These are phyloP conservation scores for Kuschelorhynchus macadamiae DNA, from an alignment of 2,888 invertebrate species.

Conservation along the genomic window DNA sequence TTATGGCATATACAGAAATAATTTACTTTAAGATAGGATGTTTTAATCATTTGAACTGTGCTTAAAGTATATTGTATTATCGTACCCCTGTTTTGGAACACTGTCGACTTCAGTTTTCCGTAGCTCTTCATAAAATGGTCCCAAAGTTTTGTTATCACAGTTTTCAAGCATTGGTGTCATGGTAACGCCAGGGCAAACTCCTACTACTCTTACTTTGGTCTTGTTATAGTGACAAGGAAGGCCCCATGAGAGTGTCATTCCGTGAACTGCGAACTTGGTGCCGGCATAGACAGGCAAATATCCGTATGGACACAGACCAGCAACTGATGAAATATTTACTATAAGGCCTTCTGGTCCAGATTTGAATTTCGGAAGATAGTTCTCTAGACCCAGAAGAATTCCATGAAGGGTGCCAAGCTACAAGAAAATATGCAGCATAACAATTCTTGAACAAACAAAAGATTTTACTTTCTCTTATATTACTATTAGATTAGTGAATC, in stretches of 20 bases:
- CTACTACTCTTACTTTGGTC: slow-evolving; percentile 69
- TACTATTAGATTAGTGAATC: no score
- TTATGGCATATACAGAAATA: no score
- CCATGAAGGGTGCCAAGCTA: slow-evolving; percentile 49
- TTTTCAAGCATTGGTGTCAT: slow-evolving; percentile 60
- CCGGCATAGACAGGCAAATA: no score
- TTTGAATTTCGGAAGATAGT: slow-evolving; percentile 51
- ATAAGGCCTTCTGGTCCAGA: slow-evolving; percentile 51
- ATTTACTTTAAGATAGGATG: no score
- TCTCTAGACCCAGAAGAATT: slow-evolving; percentile 50
- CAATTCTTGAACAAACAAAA: no score
- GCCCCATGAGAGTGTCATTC: slow-evolving; percentile 53
- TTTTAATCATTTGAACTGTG: no score
- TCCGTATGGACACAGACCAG: slow-evolving; percentile 42
- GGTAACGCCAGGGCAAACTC: slow-evolving; percentile 70
- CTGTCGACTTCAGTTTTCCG: neutral
- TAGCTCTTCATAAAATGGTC: slow-evolving; percentile 22
- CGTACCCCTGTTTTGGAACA: slow-evolving; percentile 3
- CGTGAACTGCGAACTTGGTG: slow-evolving; percentile 47
- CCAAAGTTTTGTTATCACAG: slow-evolving; percentile 6
- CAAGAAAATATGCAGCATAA: no score
- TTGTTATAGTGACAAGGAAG: slow-evolving; percentile 55
- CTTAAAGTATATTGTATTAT: no score
- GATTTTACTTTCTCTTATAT: no score
- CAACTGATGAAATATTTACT: slow-evolving; percentile 50